Evolutionary conservation across 2,888 invertebrate species (phyloP).

Genomic region (Meghimatium bilineatum): DNA sequence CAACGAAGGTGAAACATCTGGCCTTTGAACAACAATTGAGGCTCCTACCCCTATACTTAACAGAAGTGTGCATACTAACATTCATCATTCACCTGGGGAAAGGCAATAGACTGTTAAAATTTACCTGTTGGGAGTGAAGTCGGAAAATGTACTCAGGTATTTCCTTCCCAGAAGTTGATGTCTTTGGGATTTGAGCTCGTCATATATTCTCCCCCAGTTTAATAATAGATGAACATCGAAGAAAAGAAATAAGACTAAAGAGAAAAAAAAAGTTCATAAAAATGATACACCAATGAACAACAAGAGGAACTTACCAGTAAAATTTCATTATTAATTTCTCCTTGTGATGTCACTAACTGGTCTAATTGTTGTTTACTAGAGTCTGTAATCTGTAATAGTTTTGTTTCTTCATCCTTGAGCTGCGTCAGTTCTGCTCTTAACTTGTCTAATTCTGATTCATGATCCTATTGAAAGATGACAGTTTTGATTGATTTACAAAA

Average conservation of each 20-base stretch:
- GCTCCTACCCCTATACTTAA: too few relatives aligned
- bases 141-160: too few relatives aligned
- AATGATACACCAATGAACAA: background rate
- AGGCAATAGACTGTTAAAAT: too few relatives aligned
- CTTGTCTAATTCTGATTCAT: constrained; percentile 88
- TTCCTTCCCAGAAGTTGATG: too few relatives aligned
- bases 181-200: too few relatives aligned
- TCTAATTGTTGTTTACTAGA: constrained; percentile 84
- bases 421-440: constrained; percentile 88
- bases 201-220: too few relatives aligned
- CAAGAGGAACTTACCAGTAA: constrained; percentile 83
- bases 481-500: background rate
- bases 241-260: background rate
- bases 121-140: too few relatives aligned
- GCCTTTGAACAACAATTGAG: too few relatives aligned
- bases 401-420: constrained; percentile 87
- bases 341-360: constrained; percentile 83
- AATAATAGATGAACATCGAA: background rate
- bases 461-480: constrained; percentile 79
- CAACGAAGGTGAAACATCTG: too few relatives aligned
- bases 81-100: too few relatives aligned
- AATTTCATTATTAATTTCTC: constrained; percentile 89
- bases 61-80: too few relatives aligned
- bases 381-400: constrained; percentile 85
- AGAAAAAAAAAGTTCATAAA: background rate